Conservation (phyloP, 1,140 invertebrate genomes). For the Drosophila willistoni region DNA sequence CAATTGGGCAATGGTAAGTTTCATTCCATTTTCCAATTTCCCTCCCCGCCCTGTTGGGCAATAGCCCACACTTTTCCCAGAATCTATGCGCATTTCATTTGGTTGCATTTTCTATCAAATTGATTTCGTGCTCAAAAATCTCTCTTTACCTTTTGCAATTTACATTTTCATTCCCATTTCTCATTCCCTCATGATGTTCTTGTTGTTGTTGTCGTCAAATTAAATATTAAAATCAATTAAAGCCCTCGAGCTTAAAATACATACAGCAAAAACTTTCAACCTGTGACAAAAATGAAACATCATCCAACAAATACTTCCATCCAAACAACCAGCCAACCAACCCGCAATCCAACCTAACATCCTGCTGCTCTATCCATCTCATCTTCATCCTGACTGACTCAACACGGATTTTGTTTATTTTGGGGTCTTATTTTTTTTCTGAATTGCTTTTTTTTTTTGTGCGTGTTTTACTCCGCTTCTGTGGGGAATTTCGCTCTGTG, state of each 20-base stretch:
- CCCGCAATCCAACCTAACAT: neutral
- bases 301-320: conserved; percentile 3
- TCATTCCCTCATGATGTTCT: neutral
- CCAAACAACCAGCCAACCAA: neutral
- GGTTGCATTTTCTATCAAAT: conserved; percentile 45
- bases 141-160: conserved; percentile 38
- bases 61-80: conserved; percentile 17
- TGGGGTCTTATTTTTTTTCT: neutral
- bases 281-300: conserved; percentile 14
- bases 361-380: neutral
- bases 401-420: conserved; percentile 11
- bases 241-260: conserved; percentile 36
- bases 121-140: conserved; percentile 59
- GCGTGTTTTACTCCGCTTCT: conserved; percentile 20
- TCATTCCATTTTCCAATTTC: neutral
- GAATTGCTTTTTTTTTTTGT: neutral
- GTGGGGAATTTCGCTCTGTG: conserved; percentile 25
- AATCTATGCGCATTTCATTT: conserved; percentile 27
- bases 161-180: conserved; percentile 39
- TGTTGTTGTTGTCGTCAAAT: conserved; percentile 56
- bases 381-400: neutral
- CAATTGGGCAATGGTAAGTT: too few relatives aligned
- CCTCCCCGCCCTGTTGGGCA: neutral
- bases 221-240: conserved; percentile 81
- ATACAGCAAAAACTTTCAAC: conserved; percentile 11